phyloP scores from a whole-genome alignment of 1,140 invertebrate genomes.

The Reticulitermes speratus region DNA sequence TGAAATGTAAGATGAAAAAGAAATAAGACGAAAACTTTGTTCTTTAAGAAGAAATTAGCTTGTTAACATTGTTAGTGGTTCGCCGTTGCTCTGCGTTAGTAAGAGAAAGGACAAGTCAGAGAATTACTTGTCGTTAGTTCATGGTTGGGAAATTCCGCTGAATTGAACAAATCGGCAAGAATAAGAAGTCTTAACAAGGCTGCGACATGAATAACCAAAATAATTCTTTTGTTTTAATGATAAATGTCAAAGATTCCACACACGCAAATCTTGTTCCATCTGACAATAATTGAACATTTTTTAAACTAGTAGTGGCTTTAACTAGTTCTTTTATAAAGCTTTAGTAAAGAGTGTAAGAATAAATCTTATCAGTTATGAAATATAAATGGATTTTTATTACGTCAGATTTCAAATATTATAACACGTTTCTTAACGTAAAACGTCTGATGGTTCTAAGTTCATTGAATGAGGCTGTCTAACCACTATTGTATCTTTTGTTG shows the following conservation, averaged over 20 bases:
- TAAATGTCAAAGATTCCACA: background rate
- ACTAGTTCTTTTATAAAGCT: no score
- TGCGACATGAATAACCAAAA: background rate
- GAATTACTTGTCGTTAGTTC: background rate
- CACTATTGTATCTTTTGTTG: no score
- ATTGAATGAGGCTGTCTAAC: no score
- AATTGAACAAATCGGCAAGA: background rate
- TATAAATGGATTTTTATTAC: no score
- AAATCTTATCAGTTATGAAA: no score
- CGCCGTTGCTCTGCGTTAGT: background rate
- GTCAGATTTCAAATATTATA: no score
- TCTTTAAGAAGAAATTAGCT: background rate
- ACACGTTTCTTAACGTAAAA: background rate
- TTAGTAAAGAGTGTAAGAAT: no score
- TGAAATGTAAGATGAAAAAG: background rate
- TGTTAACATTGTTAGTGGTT: constrained; percentile 8
- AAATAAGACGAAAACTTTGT: background rate
- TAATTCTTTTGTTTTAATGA: background rate
- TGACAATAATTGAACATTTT: no score
- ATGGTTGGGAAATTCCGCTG: background rate
- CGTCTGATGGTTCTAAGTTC: background rate
- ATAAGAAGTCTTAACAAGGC: background rate
- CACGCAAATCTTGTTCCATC: no score
- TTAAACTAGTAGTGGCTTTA: no score
- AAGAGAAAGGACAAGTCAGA: background rate